phyloP scores from a whole-genome alignment of 2,888 invertebrate species.

The Cephus pygmeus region DNA sequence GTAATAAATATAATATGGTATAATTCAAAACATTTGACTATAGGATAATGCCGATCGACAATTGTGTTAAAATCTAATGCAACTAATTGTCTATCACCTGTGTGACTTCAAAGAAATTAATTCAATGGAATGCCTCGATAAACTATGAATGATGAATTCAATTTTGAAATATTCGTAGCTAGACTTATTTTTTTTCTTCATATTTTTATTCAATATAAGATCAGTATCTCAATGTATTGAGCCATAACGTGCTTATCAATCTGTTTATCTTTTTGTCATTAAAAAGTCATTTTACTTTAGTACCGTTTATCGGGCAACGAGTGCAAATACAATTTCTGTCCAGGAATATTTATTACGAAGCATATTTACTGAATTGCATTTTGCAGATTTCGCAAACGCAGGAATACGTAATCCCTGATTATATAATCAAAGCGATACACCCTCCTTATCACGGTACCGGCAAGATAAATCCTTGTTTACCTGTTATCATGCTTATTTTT shows the following conservation, averaged over 20 bases:
- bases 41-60: neutral
- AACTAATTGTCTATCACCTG: neutral
- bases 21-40: conserved; percentile 12
- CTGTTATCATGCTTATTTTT: neutral
- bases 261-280: neutral
- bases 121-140: neutral
- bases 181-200: neutral
- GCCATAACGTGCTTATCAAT: neutral
- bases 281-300: neutral
- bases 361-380: neutral
- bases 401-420: neutral
- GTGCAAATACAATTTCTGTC: neutral
- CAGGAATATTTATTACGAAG: neutral
- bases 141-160: neutral
- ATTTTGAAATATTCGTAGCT: neutral
- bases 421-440: neutral
- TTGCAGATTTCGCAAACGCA: neutral
- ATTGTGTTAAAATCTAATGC: neutral
- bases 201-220: neutral
- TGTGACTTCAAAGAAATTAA: neutral
- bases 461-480: neutral
- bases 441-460: neutral
- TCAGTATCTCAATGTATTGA: neutral
- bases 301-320: neutral
- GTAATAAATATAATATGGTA: conserved; percentile 20